Evolutionary conservation across 2,797 vertebrate genomes (phyloP), one percentile per base, ranked within the genome.

Genomic region (Glossophaga mutica): DNA sequence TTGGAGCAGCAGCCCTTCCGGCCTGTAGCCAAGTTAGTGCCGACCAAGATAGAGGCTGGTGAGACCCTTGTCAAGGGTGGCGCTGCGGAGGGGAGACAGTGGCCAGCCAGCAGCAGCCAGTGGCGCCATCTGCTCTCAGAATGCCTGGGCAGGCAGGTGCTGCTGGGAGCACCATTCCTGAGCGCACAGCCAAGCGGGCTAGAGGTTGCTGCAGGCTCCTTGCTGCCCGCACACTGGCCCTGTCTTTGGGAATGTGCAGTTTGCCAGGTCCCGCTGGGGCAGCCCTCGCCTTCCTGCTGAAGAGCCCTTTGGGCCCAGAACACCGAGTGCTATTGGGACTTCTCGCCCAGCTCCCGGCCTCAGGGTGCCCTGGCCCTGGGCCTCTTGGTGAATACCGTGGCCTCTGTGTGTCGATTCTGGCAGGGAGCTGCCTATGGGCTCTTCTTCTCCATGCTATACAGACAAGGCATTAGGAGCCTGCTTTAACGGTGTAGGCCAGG

Each of bases 261-360:
- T 32, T 34, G 10, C 71, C 65, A 71, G 9, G 24, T 50, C 71
- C 44, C 52, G 50, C 52, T 34, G 29, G n/a, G 68, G 39, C 2
- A 10, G 37, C 39, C 55, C 65, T 79, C 2, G 1, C 5, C 0
- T 26, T 48, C 57, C 39, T 26, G 32, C n/a, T 9, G 29, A 48
- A 34, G 21, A 50, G 39, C 29, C 48, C 18, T 0, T 4, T 46
- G 42, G 55, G 55, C n/a, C 55, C 6, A 7, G 4, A 6, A 1
- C 9, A 39, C 48, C 78, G 37, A 14, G 2, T 9, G 6, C 10
- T 5, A 3, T 37, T 3, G 24, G 6, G 46, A 3, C 16, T 37
- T 55, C n/a, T 37, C 1, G 0, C 12, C 42, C 76, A 14, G 16
- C n/a, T 37, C 34, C 71, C 8, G 5, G 21, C 74, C 39, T 32